Percentiles rank a stretch among this genome's conserved stretches.
These are phyloP conservation scores for Geococcyx californianus DNA, from an alignment of 2,113 vertebrate species.

Conservation along the genomic window DNA sequence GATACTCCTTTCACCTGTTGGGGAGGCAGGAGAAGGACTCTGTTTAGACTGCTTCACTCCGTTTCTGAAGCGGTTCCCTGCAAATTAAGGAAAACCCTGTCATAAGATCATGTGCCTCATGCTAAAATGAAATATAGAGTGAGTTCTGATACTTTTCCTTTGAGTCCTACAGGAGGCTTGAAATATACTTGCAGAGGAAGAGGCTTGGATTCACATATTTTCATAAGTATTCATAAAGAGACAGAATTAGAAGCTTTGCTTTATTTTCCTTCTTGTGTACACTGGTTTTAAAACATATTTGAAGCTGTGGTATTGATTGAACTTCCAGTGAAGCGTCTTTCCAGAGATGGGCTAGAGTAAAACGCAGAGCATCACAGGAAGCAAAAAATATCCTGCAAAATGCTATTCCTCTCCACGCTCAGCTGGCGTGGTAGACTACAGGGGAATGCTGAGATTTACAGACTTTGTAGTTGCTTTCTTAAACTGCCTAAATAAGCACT, in stretches of 20 bases:
- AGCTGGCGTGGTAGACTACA: background rate
- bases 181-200: constrained; percentile 45
- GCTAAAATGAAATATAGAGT: constrained; percentile 21
- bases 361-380: background rate
- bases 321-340: constrained; percentile 6
- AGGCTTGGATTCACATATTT: constrained; percentile 56
- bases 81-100: background rate
- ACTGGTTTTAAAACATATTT: constrained; percentile 43
- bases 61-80: background rate
- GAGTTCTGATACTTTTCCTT: constrained; percentile 29
- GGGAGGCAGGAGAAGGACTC: background rate
- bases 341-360: background rate
- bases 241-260: constrained; percentile 38
- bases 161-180: constrained; percentile 33
- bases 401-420: background rate
- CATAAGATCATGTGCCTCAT: background rate
- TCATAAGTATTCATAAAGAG: constrained; percentile 59
- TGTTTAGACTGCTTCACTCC: background rate
- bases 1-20: background rate
- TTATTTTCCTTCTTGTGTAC: constrained; percentile 28
- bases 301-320: constrained; percentile 29
- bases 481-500: background rate
- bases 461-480: background rate
- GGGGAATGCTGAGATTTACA: background rate
- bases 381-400: background rate